phyloP scores from a whole-genome alignment of 37 sponge, comb jelly and placozoan genomes.

The Ephydatia muelleri region DNA sequence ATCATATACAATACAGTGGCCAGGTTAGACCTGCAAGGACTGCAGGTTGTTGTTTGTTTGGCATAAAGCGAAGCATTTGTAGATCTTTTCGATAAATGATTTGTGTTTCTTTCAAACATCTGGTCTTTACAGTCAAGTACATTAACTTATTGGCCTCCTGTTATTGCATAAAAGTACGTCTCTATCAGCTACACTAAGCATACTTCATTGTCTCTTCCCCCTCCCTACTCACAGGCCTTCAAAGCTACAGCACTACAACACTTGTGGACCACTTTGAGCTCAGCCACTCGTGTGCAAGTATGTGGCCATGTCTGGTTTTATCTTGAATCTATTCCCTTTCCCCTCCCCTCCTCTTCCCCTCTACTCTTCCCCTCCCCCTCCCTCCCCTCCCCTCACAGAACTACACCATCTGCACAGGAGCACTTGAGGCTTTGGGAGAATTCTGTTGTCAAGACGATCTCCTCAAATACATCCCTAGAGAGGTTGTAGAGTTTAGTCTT shows the following conservation, averaged over 20 bases:
- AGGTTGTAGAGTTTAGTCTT: no score
- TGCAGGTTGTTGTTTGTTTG: no score
- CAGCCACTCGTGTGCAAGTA: not conserved
- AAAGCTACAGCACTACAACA: constrained; percentile 23
- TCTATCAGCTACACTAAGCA: no score
- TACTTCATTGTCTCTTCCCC: not conserved
- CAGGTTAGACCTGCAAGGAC: no score
- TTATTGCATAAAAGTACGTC: no score
- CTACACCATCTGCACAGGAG: constrained; percentile 11
- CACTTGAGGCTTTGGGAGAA: constrained; percentile 9
- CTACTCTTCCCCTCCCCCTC: not conserved
- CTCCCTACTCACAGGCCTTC: constrained; percentile 13
- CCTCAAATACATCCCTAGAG: constrained; percentile 3
- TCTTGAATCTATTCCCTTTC: not conserved
- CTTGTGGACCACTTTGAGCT: constrained; percentile 15
- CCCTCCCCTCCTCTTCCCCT: not conserved
- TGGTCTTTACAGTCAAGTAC: no score
- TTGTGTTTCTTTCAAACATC: no score
- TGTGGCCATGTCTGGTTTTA: not conserved
- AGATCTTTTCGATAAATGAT: no score
- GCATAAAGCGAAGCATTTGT: no score
- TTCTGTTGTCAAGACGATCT: constrained; percentile 34
- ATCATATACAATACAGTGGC: no score
- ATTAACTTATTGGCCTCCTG: no score
- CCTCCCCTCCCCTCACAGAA: not conserved